A percentile compares a stretch with the other conserved stretches of the same genome.
Evolutionary conservation across 2,113 vertebrate species (phyloP).

Genomic region (Rhinoderma darwinii): DNA sequence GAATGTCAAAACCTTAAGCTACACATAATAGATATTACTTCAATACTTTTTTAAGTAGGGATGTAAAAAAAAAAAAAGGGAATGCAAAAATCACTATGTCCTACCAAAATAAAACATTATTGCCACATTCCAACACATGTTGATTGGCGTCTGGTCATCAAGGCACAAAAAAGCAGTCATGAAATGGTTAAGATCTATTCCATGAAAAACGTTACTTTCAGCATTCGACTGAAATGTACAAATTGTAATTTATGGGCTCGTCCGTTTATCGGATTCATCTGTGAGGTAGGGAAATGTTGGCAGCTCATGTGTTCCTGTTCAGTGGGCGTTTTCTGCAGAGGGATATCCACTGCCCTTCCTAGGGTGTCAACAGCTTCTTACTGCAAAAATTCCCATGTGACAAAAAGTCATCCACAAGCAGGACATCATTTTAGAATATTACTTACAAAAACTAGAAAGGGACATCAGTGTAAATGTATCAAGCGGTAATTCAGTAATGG

Average conservation of each 20-base stretch:
- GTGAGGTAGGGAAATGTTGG: conserved; percentile 15
- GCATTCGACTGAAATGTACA: background rate
- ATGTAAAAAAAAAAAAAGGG: too few species aligned
- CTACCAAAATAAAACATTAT: too few species aligned
- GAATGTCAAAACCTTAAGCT: too few species aligned
- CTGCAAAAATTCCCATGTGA: conserved; percentile 23
- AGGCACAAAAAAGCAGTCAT: too few species aligned
- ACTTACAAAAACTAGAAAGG: background rate
- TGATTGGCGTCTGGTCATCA: too few species aligned
- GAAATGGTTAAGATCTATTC: background rate
- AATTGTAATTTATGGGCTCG: background rate
- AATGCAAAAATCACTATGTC: too few species aligned
- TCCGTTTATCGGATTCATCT: conserved; percentile 40
- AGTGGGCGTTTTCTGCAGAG: conserved; percentile 41
- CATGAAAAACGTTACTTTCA: background rate
- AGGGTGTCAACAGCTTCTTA: conserved; percentile 44
- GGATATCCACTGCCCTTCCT: conserved; percentile 54
- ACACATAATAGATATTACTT: too few species aligned
- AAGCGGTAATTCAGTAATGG: background rate
- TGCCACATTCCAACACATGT: too few species aligned
- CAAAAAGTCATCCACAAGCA: conserved; percentile 19
- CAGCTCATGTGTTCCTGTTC: conserved; percentile 33
- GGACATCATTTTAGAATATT: conserved; percentile 25
- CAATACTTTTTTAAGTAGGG: too few species aligned
- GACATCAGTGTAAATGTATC: conserved; percentile 5